Percentiles rank a stretch among this genome's conserved stretches.
phyloP scores from a whole-genome alignment of 2,888 invertebrate genomes.

The Coremacera marginata region DNA sequence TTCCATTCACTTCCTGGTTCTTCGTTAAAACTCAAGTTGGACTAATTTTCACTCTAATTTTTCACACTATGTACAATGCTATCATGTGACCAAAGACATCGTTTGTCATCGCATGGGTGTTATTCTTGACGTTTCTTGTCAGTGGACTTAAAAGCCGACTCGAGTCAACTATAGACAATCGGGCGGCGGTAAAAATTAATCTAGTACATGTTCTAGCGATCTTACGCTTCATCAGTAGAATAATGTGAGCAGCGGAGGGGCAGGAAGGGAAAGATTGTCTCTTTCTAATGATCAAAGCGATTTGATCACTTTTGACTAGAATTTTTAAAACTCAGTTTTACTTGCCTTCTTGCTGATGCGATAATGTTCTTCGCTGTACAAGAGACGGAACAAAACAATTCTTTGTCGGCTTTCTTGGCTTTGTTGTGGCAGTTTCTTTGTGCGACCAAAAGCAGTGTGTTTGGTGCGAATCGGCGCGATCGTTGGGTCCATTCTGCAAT shows the following conservation, averaged over 20 bases:
- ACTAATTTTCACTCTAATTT: not conserved
- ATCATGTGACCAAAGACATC: not conserved
- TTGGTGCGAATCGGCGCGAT: not conserved
- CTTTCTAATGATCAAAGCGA: too few species aligned
- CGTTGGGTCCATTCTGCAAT: not conserved
- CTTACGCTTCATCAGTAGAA: not conserved
- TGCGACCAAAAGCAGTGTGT: not conserved
- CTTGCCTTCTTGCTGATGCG: too few species aligned
- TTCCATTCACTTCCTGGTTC: not conserved
- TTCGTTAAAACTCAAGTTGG: too few species aligned
- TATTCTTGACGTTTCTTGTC: not conserved
- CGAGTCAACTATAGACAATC: not conserved
- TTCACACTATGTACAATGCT: conserved; percentile 9
- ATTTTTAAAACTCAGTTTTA: too few species aligned
- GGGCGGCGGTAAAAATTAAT: not conserved
- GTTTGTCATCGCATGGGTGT: conserved; percentile 5
- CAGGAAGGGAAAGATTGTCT: too few species aligned
- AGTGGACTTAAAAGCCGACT: not conserved
- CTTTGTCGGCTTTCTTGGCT: not conserved
- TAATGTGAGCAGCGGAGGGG: too few species aligned
- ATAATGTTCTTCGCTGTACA: not conserved
- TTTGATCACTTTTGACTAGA: too few species aligned
- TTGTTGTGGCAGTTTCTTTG: conserved; percentile 13
- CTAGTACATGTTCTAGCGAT: not conserved
- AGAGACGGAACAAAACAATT: conserved; percentile 3